phyloP scores from a whole-genome alignment of 2,888 invertebrate genomes.

The Melangyna quadrimaculata region DNA sequence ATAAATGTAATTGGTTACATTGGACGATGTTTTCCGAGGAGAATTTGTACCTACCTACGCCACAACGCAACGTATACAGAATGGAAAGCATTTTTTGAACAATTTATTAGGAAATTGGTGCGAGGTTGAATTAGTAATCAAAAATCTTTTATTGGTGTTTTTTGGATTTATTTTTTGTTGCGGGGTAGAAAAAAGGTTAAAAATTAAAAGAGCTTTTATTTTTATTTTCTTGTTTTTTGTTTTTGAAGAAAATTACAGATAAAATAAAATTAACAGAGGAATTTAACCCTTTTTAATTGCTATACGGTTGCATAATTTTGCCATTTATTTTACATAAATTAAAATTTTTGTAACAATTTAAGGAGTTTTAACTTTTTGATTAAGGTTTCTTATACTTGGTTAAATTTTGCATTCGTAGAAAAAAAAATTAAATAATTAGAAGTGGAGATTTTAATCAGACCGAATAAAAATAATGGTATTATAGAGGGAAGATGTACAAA shows the following conservation, averaged over 20 bases:
- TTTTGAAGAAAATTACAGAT: neutral
- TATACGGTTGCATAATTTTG: neutral
- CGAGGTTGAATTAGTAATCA: conserved; percentile 3
- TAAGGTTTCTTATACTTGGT: neutral
- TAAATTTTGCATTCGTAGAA: neutral
- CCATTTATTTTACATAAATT: conserved; percentile 5
- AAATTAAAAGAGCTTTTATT: neutral
- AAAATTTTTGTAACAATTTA: neutral
- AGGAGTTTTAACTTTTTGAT: neutral
- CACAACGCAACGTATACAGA: neutral
- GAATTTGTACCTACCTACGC: no score
- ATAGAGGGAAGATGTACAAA: neutral
- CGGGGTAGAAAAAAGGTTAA: neutral
- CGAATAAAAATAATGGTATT: neutral
- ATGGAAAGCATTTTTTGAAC: neutral
- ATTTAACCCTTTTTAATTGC: conserved; percentile 20
- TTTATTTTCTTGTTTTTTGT: no score
- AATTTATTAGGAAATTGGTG: conserved; percentile 2
- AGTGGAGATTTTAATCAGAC: neutral
- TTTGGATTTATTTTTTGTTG: neutral
- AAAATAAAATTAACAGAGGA: conserved; percentile 3
- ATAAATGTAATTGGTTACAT: conserved; percentile 1
- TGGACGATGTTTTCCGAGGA: neutral
- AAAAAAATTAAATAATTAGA: neutral
- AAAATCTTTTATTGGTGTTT: neutral